These are phyloP conservation scores for Hydropsyche betteni DNA, from an alignment of 2,888 invertebrate species.

Conservation along the genomic window DNA sequence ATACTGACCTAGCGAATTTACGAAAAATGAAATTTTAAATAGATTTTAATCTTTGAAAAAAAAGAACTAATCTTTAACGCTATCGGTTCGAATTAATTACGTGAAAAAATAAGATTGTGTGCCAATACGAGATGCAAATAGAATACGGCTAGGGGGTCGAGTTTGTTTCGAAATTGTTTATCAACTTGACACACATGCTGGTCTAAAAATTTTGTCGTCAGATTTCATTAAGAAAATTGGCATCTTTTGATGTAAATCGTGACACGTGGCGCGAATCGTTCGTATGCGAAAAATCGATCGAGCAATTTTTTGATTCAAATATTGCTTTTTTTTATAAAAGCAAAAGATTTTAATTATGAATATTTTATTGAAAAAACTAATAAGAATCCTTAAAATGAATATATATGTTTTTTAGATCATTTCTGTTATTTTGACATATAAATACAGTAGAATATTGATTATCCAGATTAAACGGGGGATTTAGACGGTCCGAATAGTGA, in stretches of 20 bases:
- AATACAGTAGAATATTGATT: no score
- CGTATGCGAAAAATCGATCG: not conserved
- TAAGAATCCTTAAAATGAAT: no score
- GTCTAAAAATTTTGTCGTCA: not conserved
- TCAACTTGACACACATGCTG: constrained; percentile 37
- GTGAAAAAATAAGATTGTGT: constrained; percentile 26
- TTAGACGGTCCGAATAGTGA: no score
- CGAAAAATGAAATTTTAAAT: no score
- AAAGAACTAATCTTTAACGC: not conserved
- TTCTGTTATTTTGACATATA: no score
- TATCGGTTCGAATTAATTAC: not conserved
- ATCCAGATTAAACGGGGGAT: no score
- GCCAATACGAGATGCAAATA: constrained; percentile 32
- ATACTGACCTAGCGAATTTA: no score
- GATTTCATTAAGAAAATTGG: constrained; percentile 1
- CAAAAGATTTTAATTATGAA: no score
- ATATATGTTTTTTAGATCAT: no score
- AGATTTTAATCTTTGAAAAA: not conserved
- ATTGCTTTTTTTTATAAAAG: no score
- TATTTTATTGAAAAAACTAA: no score
- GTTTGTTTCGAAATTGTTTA: constrained; percentile 1
- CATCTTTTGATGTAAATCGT: not conserved
- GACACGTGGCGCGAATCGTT: not conserved
- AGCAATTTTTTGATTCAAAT: no score
- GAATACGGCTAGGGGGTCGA: constrained; percentile 17